Evolutionary conservation across 2,888 invertebrate species (phyloP), one percentile per base, ranked within the genome.

Genomic region (Ophion costatus): DNA sequence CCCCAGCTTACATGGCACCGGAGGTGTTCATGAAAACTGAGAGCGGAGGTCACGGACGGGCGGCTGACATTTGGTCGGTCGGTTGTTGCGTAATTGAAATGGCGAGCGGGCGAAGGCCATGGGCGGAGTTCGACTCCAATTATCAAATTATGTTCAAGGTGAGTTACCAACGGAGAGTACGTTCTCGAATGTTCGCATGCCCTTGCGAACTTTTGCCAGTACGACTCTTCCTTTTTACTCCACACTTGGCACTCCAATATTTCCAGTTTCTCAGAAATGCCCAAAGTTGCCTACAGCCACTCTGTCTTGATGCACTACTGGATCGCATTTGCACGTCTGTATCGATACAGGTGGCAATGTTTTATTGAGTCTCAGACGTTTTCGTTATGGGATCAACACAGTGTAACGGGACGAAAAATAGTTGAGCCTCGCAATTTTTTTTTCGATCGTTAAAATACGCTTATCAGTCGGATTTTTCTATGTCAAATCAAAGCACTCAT

Each of bases 1-100:
- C 93, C 94, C 29, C 94, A 98, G 98, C 98, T 75, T 99, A 98
- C 93, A 99, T 99, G 98, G 99, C 98, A 0, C 99, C 99, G 0
- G 99, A 99, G 94, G 97, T 99, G 89, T 98, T 98, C 92, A 97
- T 97, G 94, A 97, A 96, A 94, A 96, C 96, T 51, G 96, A 96
- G 87, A 94, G 94, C 42, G 95, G 95, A 85, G 98, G 99, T 0
- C 98, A 98, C 94, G 99, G 99, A 0, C 95, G 98, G 90, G 97
- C 98, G 2, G 98, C 98, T 3, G 99, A 99, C 94, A 96, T 99
- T 91, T 99, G 99, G 99, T 98, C 98, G 51, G 95, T 98, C 66
- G 99, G 98, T 57, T 99, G 98, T 94, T 98, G 98, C 79, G 97
- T 99, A 86, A 96, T 98, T 0, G 98, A 99, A 94, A 99, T 99